Conservation (phyloP, 2,888 invertebrate species). For the Diarsia rubi region DNA sequence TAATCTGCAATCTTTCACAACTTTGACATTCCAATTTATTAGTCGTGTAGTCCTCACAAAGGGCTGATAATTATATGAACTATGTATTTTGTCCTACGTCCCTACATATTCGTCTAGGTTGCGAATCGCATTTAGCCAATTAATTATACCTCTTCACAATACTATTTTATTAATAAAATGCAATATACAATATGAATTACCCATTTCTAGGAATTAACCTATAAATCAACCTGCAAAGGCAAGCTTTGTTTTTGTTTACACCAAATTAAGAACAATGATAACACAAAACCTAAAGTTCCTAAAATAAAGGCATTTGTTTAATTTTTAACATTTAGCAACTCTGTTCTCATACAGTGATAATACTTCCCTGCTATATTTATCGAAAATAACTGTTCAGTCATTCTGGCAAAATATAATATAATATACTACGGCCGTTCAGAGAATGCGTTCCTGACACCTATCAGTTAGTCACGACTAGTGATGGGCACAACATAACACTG, state of each 20-base stretch:
- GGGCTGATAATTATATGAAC: neutral
- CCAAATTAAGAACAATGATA: neutral
- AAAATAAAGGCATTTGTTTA: conserved; percentile 6
- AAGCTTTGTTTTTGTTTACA: neutral
- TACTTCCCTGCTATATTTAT: conserved; percentile 12
- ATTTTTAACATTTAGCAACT: conserved; percentile 3
- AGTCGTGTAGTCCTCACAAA: conserved; percentile 21
- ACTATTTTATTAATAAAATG: neutral
- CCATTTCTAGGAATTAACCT: neutral
- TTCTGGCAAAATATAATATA: conserved; percentile 12
- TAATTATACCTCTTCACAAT: neutral
- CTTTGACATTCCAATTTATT: conserved; percentile 56
- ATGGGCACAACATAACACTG: no score
- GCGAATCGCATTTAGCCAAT: neutral
- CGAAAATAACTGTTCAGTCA: conserved; percentile 17
- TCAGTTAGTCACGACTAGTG: no score
- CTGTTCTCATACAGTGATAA: conserved; percentile 8
- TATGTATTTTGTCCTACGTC: neutral
- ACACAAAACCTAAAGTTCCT: neutral
- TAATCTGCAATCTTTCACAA: conserved; percentile 61
- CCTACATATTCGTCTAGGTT: neutral
- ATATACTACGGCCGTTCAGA: no score
- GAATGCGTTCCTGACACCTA: no score
- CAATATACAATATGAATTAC: neutral
- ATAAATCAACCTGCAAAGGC: neutral